Conservation (phyloP, 2,113 vertebrate species). For the Rhombomys opimus region DNA sequence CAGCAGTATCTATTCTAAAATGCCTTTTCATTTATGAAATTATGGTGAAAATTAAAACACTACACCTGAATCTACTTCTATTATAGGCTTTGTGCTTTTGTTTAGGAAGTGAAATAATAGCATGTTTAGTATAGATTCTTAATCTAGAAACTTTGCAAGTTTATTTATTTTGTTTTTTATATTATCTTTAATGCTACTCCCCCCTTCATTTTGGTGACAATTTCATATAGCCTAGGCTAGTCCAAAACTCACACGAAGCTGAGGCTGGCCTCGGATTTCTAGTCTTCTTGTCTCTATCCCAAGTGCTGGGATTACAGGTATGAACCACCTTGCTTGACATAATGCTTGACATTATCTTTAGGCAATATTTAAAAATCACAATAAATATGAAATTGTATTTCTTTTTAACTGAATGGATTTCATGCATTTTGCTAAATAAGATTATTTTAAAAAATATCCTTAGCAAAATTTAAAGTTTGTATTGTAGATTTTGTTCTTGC, state of each 20-base stretch:
- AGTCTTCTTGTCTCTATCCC: neutral
- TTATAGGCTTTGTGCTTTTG: neutral
- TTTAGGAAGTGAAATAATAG: neutral
- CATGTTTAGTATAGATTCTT: neutral
- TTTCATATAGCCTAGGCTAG: neutral
- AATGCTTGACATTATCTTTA: neutral
- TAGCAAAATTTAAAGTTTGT: neutral
- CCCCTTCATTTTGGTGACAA: neutral
- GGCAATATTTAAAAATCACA: neutral
- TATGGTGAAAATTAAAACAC: neutral
- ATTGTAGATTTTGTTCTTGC: neutral
- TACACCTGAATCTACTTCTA: neutral
- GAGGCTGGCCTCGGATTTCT: neutral
- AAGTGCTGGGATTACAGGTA: neutral
- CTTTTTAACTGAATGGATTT: slow-evolving; percentile 27
- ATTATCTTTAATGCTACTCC: neutral
- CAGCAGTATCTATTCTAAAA: neutral
- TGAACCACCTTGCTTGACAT: neutral
- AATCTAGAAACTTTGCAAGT: neutral
- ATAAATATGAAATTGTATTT: slow-evolving; percentile 2
- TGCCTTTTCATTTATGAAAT: slow-evolving; percentile 34
- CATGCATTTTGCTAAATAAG: slow-evolving; percentile 32
- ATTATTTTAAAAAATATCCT: neutral
- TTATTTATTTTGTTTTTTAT: neutral
- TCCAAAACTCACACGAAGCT: neutral